Base-by-base conservation (phyloP, 1,140 invertebrate genomes). In the Drusus annulatus region DNA sequence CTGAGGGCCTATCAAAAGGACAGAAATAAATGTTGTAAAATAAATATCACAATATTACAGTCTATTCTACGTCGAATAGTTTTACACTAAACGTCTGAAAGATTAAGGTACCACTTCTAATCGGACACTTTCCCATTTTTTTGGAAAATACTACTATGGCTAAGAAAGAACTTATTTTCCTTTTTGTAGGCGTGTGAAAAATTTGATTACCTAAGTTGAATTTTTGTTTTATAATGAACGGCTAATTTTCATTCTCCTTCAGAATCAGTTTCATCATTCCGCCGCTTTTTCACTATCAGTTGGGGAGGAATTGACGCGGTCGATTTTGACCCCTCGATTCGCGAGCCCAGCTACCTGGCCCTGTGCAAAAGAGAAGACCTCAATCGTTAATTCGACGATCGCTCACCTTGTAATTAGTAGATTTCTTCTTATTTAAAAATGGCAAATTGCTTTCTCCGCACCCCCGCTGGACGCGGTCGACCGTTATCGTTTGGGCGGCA, bases 401-500 rank as follows among this genome's bases (percentile, higher is more conserved):
- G 10, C 36, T 45, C 36, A 45, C 36, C 36, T 45, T 45, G 10
- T 10, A 45, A 45, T 8, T 45, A 45, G 36, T 45, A 10, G 10
- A 10, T 45, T 45, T 45, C 36, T 45, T 45, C 36, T 45, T 45
- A 45, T 10, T 45, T 45, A 45, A 45, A 45, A 45, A 45, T 31
- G n/a, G 65, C 65, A 23, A 23, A 28, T 23, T 23, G 13, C 65
- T 50, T 69, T 69, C 28, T 17, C 31, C 19, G n/a, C 69, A 25
- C 68, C 28, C 68, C 68, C 7, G 45, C 31, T 31, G 19, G 68
- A 16, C 31, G 51, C 51, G 50, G 45, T 16, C n/a, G 62, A 63
- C 68, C 68, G 69, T 28, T 54, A 74, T 74, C 69, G 56, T 31
- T 45, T 31, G 74, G 74, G 21, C 36, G 56, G 73, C 50, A 80